Evolutionary conservation across 1,140 invertebrate genomes (phyloP).

Genomic region (Wasmannia auropunctata): DNA sequence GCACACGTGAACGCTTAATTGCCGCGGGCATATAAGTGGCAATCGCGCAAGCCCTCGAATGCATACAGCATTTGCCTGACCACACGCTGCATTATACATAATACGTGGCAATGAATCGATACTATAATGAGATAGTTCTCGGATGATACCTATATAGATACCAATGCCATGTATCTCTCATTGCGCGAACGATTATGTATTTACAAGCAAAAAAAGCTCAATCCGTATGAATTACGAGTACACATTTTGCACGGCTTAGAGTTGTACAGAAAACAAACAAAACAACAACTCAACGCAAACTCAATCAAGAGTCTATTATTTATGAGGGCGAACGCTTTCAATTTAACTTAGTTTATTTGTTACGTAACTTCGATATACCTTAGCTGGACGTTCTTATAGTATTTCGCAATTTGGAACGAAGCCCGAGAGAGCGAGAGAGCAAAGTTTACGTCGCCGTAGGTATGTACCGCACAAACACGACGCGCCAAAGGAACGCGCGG

Average conservation of each 20-base stretch:
- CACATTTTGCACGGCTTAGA: neutral
- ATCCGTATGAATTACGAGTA: neutral
- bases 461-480: neutral
- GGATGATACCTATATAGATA: too few species aligned
- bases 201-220: neutral
- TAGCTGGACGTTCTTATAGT: neutral
- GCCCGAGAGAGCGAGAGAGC: neutral
- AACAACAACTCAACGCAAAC: neutral
- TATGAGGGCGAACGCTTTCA: neutral
- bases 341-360: conserved; percentile 18
- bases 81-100: neutral
- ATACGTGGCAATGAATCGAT: conserved; percentile 44
- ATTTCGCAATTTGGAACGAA: neutral
- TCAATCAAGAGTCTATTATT: neutral
- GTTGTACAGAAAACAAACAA: neutral
- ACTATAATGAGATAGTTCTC: neutral
- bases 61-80: neutral
- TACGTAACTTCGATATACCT: neutral
- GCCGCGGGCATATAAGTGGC: too few species aligned
- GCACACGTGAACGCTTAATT: conserved; percentile 13
- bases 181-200: neutral
- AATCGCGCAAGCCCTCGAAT: neutral
- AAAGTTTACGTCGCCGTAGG: neutral
- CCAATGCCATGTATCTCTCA: neutral
- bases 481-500: neutral